phyloP scores from a whole-genome alignment of 2,888 invertebrate genomes.

The Ophioninae sp. region DNA sequence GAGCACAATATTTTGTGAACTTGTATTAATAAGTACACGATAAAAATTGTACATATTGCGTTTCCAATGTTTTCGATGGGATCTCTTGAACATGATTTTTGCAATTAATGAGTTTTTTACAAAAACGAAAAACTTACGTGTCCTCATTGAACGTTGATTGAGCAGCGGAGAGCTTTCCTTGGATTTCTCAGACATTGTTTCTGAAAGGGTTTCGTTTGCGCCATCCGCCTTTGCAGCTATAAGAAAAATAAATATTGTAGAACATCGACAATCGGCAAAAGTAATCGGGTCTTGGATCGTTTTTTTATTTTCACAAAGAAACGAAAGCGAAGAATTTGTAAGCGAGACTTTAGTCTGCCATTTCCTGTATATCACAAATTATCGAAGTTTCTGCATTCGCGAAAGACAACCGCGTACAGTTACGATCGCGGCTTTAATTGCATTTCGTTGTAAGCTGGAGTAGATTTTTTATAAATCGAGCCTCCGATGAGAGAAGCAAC shows the following conservation, averaged over 20 bases:
- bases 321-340: background rate
- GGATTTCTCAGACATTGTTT: constrained; percentile 42
- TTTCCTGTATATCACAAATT: background rate
- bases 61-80: no score
- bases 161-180: constrained; percentile 49
- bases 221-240: constrained; percentile 62
- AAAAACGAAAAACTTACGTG: constrained; percentile 38
- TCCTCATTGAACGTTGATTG: constrained; percentile 56
- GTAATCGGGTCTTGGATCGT: background rate
- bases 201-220: constrained; percentile 51
- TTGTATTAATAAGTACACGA: no score
- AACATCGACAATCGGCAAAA: background rate
- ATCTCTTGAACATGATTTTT: no score
- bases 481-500: background rate
- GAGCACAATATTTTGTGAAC: no score
- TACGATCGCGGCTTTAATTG: background rate
- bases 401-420: background rate
- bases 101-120: no score
- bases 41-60: no score
- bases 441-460: background rate
- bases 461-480: background rate
- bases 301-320: background rate
- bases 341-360: background rate
- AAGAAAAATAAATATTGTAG: constrained; percentile 19
- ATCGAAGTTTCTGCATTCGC: background rate